Percentiles rank a stretch among this genome's conserved stretches.
Evolutionary conservation across 2,888 invertebrate species (phyloP).

Genomic region (Agrilus cyanescens): DNA sequence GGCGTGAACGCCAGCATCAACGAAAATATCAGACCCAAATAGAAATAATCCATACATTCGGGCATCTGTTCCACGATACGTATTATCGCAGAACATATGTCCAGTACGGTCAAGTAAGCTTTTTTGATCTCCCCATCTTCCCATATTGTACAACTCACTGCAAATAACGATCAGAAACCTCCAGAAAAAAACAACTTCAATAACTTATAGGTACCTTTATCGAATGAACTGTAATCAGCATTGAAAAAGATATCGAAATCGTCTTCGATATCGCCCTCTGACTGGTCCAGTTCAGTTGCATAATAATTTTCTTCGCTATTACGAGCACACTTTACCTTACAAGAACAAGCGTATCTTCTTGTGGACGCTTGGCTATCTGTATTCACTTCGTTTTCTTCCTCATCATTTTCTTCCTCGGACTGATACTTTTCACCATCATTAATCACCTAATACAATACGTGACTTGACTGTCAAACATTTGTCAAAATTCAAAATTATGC

Average conservation of each 20-base stretch:
- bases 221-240: neutral
- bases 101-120: constrained; percentile 84
- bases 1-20: constrained; percentile 50
- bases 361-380: too few species aligned
- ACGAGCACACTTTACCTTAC: too few species aligned
- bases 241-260: neutral
- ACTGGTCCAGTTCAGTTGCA: constrained; percentile 1
- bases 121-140: constrained; percentile 82
- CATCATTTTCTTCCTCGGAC: too few species aligned
- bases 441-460: too few species aligned
- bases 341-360: too few species aligned
- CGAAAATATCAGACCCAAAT: constrained; percentile 52
- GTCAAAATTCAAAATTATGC: too few species aligned
- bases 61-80: constrained; percentile 77
- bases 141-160: constrained; percentile 95
- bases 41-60: constrained; percentile 69
- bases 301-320: neutral
- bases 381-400: too few species aligned
- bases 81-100: constrained; percentile 90
- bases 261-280: neutral
- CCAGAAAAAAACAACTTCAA: neutral
- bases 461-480: too few species aligned
- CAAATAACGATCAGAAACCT: constrained; percentile 12
- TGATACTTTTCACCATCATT: too few species aligned
- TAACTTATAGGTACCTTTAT: neutral